A percentile compares a stretch with the other conserved stretches of the same genome.
These are phyloP conservation scores for Carduelis carduelis DNA, from an alignment of 2,797 vertebrate genomes.

Conservation along the genomic window DNA sequence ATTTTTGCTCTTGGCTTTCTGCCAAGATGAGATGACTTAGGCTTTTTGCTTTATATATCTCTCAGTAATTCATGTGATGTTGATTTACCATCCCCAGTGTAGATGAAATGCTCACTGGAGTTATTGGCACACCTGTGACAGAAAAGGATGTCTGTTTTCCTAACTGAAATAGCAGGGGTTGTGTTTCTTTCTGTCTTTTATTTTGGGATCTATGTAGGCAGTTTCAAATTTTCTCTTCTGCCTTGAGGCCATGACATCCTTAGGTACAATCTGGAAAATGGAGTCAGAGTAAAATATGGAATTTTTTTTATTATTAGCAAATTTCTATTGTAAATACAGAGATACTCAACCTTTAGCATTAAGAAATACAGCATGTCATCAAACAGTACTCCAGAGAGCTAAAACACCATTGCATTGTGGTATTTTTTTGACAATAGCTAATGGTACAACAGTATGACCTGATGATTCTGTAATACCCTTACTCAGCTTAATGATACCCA, in stretches of 20 bases:
- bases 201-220: neutral
- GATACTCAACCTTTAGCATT: neutral
- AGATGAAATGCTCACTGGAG: neutral
- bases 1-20: neutral
- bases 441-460: neutral
- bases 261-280: neutral
- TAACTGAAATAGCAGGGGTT: neutral
- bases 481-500: neutral
- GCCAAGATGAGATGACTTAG: neutral
- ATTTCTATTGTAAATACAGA: neutral
- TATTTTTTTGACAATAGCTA: neutral
- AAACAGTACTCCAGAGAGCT: neutral
- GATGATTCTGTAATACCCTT: neutral
- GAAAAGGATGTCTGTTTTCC: neutral
- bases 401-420: neutral
- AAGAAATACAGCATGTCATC: neutral
- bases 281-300: neutral
- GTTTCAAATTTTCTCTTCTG: neutral
- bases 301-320: neutral
- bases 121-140: neutral
- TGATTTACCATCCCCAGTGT: neutral
- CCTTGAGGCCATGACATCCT: neutral
- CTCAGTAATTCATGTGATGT: neutral
- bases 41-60: neutral
- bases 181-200: neutral